phyloP scores from a whole-genome alignment of 2,113 vertebrate genomes.

The Recurvirostra avosetta region DNA sequence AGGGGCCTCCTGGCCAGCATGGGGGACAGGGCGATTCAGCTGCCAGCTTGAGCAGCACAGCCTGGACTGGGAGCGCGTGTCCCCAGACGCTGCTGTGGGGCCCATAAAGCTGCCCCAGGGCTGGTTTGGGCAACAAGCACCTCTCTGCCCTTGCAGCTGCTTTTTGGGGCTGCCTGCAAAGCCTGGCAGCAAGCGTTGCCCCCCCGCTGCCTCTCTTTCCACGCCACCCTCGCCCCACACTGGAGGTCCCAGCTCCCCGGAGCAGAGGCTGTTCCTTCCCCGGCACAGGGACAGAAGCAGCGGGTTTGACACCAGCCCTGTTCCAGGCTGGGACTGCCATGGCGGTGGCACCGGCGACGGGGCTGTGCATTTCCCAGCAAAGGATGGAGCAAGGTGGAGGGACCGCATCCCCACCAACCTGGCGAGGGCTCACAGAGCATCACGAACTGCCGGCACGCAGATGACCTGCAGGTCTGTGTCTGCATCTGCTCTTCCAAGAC shows the following conservation, averaged over 20 bases:
- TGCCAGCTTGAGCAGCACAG: too few relatives aligned
- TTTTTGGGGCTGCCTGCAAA: too few relatives aligned
- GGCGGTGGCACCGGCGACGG: neutral
- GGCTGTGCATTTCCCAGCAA: rapidly evolving
- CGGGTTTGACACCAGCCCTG: neutral
- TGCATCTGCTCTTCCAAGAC: rapidly evolving
- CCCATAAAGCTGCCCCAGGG: too few relatives aligned
- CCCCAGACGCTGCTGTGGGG: too few relatives aligned
- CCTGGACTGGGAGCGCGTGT: too few relatives aligned
- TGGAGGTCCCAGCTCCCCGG: neutral
- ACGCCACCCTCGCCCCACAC: rapidly evolving
- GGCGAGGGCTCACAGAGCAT: neutral
- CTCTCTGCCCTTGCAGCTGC: too few relatives aligned
- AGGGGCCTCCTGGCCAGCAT: too few relatives aligned
- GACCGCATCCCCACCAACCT: rapidly evolving
- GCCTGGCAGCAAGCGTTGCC: neutral
- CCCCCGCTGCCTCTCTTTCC: neutral
- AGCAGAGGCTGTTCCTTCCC: neutral
- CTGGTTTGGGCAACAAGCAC: too few relatives aligned
- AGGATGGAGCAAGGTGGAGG: neutral
- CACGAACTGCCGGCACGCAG: rapidly evolving
- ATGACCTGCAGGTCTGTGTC: neutral
- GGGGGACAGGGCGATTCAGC: too few relatives aligned
- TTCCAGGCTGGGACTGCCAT: neutral
- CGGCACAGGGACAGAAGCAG: neutral